These are phyloP conservation scores for Gulo gulo DNA, from an alignment of 2,113 vertebrate genomes.

Conservation along the genomic window DNA sequence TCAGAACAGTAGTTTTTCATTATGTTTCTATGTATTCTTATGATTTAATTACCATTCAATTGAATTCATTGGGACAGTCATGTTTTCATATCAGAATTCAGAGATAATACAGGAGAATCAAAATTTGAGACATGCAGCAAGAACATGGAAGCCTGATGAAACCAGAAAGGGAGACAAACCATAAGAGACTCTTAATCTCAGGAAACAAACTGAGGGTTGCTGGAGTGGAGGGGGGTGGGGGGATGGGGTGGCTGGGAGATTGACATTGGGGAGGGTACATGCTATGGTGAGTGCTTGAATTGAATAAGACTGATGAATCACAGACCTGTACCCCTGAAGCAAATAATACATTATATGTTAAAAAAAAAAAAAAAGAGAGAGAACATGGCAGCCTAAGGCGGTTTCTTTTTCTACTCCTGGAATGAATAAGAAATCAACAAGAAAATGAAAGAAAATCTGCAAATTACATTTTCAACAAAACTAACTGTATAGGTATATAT, in stretches of 20 bases:
- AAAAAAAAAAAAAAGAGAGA: not conserved
- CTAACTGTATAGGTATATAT: not conserved
- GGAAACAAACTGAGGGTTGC: too few relatives aligned
- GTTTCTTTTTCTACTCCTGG: not conserved
- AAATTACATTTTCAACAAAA: constrained; percentile 2
- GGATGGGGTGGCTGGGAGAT: too few relatives aligned
- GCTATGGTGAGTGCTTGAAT: too few relatives aligned
- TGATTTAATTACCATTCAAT: not conserved
- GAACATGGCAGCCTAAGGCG: not conserved
- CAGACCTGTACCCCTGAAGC: too few relatives aligned
- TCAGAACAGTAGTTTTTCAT: not conserved
- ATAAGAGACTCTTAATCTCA: too few relatives aligned
- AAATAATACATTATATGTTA: too few relatives aligned
- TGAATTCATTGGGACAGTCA: not conserved
- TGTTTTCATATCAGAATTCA: not conserved
- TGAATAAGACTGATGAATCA: too few relatives aligned
- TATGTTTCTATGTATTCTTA: not conserved
- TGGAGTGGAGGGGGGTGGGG: too few relatives aligned
- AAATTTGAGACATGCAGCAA: not conserved
- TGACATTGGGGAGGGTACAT: too few relatives aligned
- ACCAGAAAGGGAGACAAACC: too few relatives aligned
- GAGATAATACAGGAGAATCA: not conserved
- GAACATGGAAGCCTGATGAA: not conserved
- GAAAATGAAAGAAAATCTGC: not conserved
- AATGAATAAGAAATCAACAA: not conserved